phyloP scores from a whole-genome alignment of 2,113 vertebrate species.

The Ictidomys tridecemlineatus region DNA sequence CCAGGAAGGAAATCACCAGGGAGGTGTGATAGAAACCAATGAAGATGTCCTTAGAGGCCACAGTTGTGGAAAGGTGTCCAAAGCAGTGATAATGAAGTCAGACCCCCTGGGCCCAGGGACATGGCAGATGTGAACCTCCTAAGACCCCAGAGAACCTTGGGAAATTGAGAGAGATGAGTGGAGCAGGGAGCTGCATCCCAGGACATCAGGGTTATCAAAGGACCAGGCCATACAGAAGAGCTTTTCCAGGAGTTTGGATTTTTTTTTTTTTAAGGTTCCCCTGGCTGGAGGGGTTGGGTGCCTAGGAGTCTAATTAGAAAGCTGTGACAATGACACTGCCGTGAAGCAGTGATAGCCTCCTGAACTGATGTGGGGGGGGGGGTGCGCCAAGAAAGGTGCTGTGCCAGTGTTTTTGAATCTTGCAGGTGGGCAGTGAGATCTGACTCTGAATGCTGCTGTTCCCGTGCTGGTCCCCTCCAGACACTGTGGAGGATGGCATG shows the following conservation, averaged over 20 bases:
- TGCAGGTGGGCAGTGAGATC: neutral
- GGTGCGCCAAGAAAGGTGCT: neutral
- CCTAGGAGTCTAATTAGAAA: neutral
- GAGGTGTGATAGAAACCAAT: neutral
- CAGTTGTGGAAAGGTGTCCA: neutral
- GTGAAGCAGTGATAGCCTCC: neutral
- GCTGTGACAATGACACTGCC: neutral
- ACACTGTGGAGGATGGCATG: neutral
- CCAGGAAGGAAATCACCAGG: neutral
- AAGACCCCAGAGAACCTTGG: neutral
- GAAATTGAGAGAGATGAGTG: neutral
- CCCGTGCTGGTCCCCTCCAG: neutral
- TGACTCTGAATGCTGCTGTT: neutral
- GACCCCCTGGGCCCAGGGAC: rapidly evolving
- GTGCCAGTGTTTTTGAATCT: neutral
- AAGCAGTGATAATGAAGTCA: neutral
- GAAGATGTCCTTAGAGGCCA: neutral
- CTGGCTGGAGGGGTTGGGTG: neutral
- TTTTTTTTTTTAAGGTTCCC: too few relatives aligned
- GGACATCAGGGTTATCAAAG: rapidly evolving
- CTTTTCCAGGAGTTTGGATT: neutral
- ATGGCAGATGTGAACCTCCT: neutral
- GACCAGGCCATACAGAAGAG: rapidly evolving
- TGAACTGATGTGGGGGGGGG: too few relatives aligned
- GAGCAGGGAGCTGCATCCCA: too few relatives aligned